A percentile compares a stretch with the other conserved stretches of the same genome.
phyloP scores from a whole-genome alignment of 2,888 invertebrate species.

The Sceliomorpha sp. region DNA sequence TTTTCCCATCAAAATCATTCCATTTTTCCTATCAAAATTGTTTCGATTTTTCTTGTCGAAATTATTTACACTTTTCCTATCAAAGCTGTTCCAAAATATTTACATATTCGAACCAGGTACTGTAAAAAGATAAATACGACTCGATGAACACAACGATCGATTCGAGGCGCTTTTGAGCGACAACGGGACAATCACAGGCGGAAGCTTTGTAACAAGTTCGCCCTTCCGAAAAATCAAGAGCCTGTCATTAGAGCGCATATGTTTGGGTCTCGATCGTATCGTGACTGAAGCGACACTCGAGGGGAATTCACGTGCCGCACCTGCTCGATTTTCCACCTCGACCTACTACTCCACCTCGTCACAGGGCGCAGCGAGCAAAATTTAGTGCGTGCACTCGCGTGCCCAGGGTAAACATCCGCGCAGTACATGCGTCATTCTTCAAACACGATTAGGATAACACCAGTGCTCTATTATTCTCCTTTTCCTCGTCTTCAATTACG shows the following conservation, averaged over 20 bases:
- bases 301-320: constrained; percentile 37
- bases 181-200: constrained; percentile 70
- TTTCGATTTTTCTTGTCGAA: too few relatives aligned
- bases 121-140: too few relatives aligned
- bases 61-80: too few relatives aligned
- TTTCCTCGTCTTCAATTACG: too few relatives aligned
- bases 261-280: constrained; percentile 76
- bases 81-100: too few relatives aligned
- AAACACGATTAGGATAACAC: constrained; percentile 62
- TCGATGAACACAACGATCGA: too few relatives aligned
- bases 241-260: constrained; percentile 78
- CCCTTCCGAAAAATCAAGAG: constrained; percentile 78
- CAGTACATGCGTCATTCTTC: constrained; percentile 71
- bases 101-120: too few relatives aligned
- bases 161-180: constrained; percentile 45
- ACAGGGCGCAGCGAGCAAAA: constrained; percentile 57
- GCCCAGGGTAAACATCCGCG: constrained; percentile 63
- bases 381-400: constrained; percentile 60
- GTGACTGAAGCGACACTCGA: constrained; percentile 61
- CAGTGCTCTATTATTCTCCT: constrained; percentile 19
- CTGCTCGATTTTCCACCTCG: constrained; percentile 39
- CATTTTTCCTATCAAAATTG: too few relatives aligned
- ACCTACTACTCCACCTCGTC: constrained; percentile 52
- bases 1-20: too few relatives aligned
- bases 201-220: constrained; percentile 58